phyloP scores from a whole-genome alignment of 2,888 invertebrate species.

The Acleris literana region DNA sequence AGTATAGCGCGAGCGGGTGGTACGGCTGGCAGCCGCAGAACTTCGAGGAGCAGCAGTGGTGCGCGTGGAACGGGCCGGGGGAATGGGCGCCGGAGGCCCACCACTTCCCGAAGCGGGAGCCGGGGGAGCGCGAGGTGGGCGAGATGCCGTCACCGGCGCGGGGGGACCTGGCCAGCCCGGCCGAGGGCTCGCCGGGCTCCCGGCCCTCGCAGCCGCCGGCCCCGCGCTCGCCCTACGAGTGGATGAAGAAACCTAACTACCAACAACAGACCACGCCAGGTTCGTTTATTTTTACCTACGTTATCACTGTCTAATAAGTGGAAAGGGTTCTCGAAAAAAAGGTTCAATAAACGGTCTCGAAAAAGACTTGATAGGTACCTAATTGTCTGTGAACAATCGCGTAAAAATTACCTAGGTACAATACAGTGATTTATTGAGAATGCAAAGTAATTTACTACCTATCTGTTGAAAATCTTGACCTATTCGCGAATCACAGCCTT shows the following conservation, averaged over 20 bases:
- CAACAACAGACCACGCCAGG: slow-evolving; percentile 94
- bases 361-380: no score
- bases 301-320: slow-evolving; percentile 2
- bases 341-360: no score
- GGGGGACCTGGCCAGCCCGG: slow-evolving; percentile 83
- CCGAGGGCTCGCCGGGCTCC: slow-evolving; percentile 79
- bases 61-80: slow-evolving; percentile 79
- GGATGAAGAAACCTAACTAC: slow-evolving; percentile 96
- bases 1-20: slow-evolving; percentile 77
- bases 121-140: slow-evolving; percentile 70
- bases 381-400: no score
- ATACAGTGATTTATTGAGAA: no score
- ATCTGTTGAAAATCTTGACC: no score
- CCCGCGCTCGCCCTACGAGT: slow-evolving; percentile 92
- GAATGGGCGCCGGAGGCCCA: slow-evolving; percentile 79
- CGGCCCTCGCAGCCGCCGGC: slow-evolving; percentile 85
- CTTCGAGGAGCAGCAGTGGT: slow-evolving; percentile 84
- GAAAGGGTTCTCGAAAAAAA: no score
- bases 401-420: no score
- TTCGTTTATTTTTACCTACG: slow-evolving; percentile 60
- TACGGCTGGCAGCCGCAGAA: slow-evolving; percentile 80
- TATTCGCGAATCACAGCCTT: no score
- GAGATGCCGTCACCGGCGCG: slow-evolving; percentile 78
- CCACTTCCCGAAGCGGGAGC: slow-evolving; percentile 75
- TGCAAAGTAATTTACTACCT: no score